Evolutionary conservation across 2,888 invertebrate genomes (phyloP).

Genomic region (Cephus runcator): DNA sequence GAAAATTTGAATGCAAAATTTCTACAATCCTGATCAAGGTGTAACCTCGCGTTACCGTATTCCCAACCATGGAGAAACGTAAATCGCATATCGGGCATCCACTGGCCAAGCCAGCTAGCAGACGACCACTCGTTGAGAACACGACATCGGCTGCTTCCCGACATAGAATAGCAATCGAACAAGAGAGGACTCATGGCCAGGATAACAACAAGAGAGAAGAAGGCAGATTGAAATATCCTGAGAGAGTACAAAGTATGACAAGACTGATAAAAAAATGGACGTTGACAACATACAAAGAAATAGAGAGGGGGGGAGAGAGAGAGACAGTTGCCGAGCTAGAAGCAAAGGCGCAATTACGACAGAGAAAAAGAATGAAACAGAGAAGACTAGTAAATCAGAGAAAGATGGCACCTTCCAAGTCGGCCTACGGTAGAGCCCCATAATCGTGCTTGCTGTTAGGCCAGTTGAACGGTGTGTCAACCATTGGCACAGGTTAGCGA

Average conservation of each 20-base stretch:
- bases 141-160: not conserved
- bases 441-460: constrained; percentile 50
- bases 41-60: not conserved
- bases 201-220: constrained; percentile 5
- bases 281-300: not conserved
- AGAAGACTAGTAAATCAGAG: constrained; percentile 8
- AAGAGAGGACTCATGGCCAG: not conserved
- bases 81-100: not conserved
- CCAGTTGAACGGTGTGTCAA: constrained; percentile 48
- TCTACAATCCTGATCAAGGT: not conserved
- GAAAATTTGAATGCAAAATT: not conserved
- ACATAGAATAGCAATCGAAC: not conserved
- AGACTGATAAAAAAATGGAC: not conserved
- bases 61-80: not conserved
- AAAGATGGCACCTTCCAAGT: constrained; percentile 53
- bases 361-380: constrained; percentile 21
- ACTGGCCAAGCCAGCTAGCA: not conserved
- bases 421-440: constrained; percentile 55
- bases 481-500: constrained; percentile 43
- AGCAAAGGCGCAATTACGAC: constrained; percentile 1
- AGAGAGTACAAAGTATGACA: not conserved
- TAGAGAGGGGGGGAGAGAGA: constrained; percentile 3
- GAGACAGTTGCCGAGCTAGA: constrained; percentile 1
- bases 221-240: not conserved
- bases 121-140: not conserved